Conservation (phyloP, 2,113 vertebrate genomes). For the Orycteropus afer region DNA sequence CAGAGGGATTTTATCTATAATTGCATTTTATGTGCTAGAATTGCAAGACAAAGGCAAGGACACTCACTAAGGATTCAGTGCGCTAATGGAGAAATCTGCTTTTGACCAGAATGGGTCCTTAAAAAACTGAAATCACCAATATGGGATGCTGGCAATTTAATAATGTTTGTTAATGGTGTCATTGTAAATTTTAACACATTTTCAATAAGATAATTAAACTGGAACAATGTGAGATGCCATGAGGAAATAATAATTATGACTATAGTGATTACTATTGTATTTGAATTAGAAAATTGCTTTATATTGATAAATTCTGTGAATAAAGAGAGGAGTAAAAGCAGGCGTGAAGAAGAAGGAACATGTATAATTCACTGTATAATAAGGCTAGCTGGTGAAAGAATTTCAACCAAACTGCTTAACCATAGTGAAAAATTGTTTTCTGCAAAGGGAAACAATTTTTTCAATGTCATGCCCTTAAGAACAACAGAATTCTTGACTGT, state of each 20-base stretch:
- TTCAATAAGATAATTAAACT: neutral
- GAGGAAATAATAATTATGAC: neutral
- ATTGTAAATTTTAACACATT: neutral
- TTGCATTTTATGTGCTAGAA: constrained; percentile 62
- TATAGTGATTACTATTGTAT: neutral
- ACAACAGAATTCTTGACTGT: neutral
- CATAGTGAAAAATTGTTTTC: neutral
- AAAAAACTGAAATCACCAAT: neutral
- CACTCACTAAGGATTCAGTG: neutral
- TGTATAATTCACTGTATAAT: neutral
- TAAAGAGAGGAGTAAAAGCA: neutral
- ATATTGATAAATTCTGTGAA: neutral
- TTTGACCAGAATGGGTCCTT: neutral
- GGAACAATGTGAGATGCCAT: neutral
- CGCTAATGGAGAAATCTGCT: constrained; percentile 28
- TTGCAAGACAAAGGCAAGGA: constrained; percentile 51
- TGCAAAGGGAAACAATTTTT: neutral
- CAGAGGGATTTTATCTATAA: constrained; percentile 71
- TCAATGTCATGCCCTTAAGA: neutral
- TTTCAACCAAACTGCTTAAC: neutral
- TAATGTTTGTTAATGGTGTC: neutral
- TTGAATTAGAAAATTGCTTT: constrained; percentile 30
- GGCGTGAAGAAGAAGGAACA: neutral
- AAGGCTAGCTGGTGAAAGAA: neutral
- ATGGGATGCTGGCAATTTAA: neutral